phyloP scores from a whole-genome alignment of 2,888 invertebrate genomes.

The Margaritifera margaritifera region DNA sequence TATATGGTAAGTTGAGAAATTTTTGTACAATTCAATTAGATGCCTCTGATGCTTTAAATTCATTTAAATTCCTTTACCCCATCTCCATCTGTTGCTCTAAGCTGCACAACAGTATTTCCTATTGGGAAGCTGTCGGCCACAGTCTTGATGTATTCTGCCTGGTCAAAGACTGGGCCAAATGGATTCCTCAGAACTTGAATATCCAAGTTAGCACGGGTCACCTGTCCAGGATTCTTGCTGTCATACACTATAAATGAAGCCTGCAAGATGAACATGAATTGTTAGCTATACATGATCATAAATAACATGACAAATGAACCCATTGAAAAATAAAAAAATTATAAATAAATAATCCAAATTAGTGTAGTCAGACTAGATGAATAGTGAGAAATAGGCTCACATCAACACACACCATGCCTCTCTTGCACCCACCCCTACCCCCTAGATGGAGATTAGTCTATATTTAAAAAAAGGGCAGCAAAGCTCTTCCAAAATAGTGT shows the following conservation, averaged over 20 bases:
- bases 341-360: too few relatives aligned
- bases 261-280: slow-evolving; percentile 21
- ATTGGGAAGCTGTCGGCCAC: slow-evolving; percentile 57
- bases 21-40: too few relatives aligned
- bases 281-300: neutral
- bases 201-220: slow-evolving; percentile 37
- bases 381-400: too few relatives aligned
- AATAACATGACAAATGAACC: neutral
- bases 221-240: slow-evolving; percentile 41
- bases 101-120: slow-evolving; percentile 80
- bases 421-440: too few relatives aligned
- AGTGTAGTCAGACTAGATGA: neutral
- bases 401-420: too few relatives aligned
- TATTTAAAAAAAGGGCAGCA: too few relatives aligned
- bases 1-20: too few relatives aligned
- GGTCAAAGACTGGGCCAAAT: slow-evolving; percentile 48
- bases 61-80: slow-evolving; percentile 77
- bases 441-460: too few relatives aligned
- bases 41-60: neutral
- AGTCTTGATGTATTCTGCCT: slow-evolving; percentile 36
- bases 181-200: slow-evolving; percentile 51
- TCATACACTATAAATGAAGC: slow-evolving; percentile 53
- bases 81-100: slow-evolving; percentile 89
- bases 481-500: too few relatives aligned
- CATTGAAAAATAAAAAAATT: neutral